These are phyloP conservation scores for Nasonia giraulti DNA, from an alignment of 1,140 invertebrate species.

Conservation along the genomic window DNA sequence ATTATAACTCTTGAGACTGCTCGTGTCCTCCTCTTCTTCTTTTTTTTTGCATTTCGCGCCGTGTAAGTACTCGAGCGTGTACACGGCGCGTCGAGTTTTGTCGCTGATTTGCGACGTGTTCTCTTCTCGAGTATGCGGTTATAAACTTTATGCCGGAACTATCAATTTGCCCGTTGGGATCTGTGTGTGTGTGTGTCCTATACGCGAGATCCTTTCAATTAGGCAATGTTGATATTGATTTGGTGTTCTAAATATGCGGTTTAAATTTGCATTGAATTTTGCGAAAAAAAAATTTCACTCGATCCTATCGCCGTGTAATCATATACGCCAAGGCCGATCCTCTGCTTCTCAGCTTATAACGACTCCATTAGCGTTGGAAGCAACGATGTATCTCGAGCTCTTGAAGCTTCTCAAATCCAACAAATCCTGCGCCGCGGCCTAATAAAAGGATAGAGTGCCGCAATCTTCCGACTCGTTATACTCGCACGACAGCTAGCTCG, in stretches of 20 bases:
- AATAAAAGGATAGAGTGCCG: slow-evolving; percentile 31
- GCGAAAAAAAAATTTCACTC: background rate
- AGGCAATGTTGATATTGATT: slow-evolving; percentile 31
- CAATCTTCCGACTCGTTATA: background rate
- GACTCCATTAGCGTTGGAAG: slow-evolving; percentile 48
- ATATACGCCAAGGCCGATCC: slow-evolving; percentile 2
- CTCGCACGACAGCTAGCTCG: background rate
- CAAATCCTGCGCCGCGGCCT: background rate
- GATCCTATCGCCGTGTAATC: slow-evolving; percentile 41
- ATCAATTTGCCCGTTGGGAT: slow-evolving; percentile 18
- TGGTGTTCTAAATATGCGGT: background rate
- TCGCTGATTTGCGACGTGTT: slow-evolving; percentile 57
- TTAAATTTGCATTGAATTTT: background rate
- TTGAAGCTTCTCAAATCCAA: slow-evolving; percentile 33
- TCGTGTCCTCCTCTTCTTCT: slow-evolving; percentile 1
- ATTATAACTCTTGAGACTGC: slow-evolving; percentile 58
- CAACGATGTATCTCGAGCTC: slow-evolving; percentile 23
- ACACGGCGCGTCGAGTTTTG: slow-evolving; percentile 55
- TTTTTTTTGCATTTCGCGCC: slow-evolving; percentile 23
- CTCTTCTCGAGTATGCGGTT: background rate
- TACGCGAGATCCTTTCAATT: slow-evolving; percentile 25
- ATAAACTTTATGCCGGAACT: slow-evolving; percentile 24
- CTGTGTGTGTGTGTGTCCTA: no score
- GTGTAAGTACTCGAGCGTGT: slow-evolving; percentile 59
- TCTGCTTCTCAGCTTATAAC: slow-evolving; percentile 16